Percentiles rank a stretch among this genome's conserved stretches.
Conservation (phyloP, 92 coral and sea anemone species). For the Paragorgia papillata region DNA sequence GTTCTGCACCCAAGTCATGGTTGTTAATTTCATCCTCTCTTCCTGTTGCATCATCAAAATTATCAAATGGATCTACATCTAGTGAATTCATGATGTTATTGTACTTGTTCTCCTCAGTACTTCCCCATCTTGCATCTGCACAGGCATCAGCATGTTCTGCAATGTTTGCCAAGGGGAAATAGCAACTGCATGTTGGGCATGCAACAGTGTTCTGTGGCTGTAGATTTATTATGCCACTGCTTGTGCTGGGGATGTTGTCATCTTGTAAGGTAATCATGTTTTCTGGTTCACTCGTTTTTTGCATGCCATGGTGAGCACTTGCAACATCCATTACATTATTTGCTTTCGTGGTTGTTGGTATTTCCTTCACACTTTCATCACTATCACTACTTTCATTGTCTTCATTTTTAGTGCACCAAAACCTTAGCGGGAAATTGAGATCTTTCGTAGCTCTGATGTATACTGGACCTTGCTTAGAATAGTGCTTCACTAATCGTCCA, state of each 20-base stretch:
- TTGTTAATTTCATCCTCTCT: neutral
- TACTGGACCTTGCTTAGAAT: slow-evolving; percentile 33
- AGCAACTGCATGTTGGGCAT: slow-evolving; percentile 1
- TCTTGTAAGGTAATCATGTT: neutral
- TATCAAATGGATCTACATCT: neutral
- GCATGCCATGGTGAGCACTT: too few relatives aligned
- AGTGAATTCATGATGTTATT: neutral
- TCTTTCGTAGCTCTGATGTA: slow-evolving; percentile 23
- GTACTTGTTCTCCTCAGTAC: slow-evolving; percentile 13
- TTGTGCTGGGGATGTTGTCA: neutral
- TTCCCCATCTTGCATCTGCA: slow-evolving; percentile 23
- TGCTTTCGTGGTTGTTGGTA: neutral
- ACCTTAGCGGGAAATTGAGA: slow-evolving; percentile 2
- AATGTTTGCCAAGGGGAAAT: slow-evolving; percentile 4
- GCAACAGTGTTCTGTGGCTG: neutral
- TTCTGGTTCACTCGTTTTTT: neutral
- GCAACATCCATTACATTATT: too few relatives aligned
- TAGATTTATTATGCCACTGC: neutral
- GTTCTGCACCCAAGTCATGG: neutral
- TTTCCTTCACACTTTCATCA: slow-evolving; percentile 16
- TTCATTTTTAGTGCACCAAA: neutral
- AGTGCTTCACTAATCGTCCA: slow-evolving; percentile 39
- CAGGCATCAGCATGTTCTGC: slow-evolving; percentile 17
- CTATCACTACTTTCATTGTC: too few relatives aligned
- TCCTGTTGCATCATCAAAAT: slow-evolving; percentile 3